Evolutionary conservation across 1,140 invertebrate genomes (phyloP), one percentile per base, ranked within the genome.

Genomic region (Trypoxylus dichotomus): DNA sequence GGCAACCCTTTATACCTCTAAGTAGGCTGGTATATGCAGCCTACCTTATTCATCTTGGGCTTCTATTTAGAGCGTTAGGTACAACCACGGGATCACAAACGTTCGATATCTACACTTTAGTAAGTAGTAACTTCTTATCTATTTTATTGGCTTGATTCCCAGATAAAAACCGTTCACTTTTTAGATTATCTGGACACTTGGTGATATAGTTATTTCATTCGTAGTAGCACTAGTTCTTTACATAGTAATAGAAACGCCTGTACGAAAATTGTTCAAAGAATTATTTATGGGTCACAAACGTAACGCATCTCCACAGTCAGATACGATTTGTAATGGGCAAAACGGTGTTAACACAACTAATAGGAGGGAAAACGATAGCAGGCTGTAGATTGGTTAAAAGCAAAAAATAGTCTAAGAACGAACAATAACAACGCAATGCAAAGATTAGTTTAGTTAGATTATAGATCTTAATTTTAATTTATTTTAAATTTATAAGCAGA

Each of bases 1-100:
- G 93, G 92, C 87, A 85, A 29, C 87, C 88, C 0, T 93, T 92
- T 87, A 87, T 92, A 27, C 92, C 93, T 1, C 85, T 95, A 1
- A 91, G 92, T 76, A 90, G 92, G 79, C 85, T 95, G 25, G 90
- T 91, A 0, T 96, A 94, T 82, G 90, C 90, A 54, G 89, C 91
- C 2, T 95, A 94, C 83, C 85, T 95, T 21, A 86, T 86, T 21
- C 91, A 93, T 79, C 84, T 88, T 75, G 60, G 86, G 3, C 83
- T 90, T 41, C 89, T 89, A 72, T 79, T 86, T 0, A 84, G 88
- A 13, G 84, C 86, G 19, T 86, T 88, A 1, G 88, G 84, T 47
- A 84, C 86, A 60, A 83, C 86, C 11, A 85, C 87, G 1, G 37
- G 73, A 3, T 37, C 73, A 6, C 27, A 41, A 42, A 19, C 24